Evolutionary conservation across 1,140 invertebrate genomes (phyloP).

Genomic region (Tribolium castaneum): DNA sequence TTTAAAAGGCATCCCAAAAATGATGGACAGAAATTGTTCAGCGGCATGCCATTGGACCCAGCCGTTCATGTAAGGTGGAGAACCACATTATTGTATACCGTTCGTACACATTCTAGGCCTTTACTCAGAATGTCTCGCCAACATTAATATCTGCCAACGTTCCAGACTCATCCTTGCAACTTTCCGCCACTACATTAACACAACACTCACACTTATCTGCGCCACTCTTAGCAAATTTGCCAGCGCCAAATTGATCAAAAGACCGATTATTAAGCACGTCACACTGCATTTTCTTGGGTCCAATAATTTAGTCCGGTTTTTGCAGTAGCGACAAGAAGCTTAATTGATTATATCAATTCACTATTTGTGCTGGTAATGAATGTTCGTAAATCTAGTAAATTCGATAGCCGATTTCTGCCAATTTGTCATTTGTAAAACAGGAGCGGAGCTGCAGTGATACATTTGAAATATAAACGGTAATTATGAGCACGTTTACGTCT

Average conservation of each 20-base stretch:
- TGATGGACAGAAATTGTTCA: constrained; percentile 8
- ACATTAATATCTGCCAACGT: background rate
- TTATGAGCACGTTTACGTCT: background rate
- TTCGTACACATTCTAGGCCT: background rate
- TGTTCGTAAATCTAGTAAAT: background rate
- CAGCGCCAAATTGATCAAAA: background rate
- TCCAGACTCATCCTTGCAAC: background rate
- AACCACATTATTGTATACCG: background rate
- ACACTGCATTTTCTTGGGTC: background rate
- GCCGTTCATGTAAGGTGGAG: background rate
- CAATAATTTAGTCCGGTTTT: too few relatives aligned
- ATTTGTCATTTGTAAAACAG: background rate
- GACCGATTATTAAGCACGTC: background rate
- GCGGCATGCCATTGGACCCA: background rate
- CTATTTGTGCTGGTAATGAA: background rate
- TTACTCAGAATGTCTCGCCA: background rate
- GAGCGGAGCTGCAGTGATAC: background rate
- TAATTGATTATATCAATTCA: background rate
- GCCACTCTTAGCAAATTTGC: background rate
- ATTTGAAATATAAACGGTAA: background rate
- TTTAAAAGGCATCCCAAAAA: constrained; percentile 24
- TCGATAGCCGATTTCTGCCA: background rate
- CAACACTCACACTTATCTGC: background rate
- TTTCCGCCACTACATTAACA: background rate
- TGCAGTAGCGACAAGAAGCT: background rate